These are phyloP conservation scores for Adelges cooleyi DNA, from an alignment of 1,140 invertebrate genomes.

Conservation along the genomic window DNA sequence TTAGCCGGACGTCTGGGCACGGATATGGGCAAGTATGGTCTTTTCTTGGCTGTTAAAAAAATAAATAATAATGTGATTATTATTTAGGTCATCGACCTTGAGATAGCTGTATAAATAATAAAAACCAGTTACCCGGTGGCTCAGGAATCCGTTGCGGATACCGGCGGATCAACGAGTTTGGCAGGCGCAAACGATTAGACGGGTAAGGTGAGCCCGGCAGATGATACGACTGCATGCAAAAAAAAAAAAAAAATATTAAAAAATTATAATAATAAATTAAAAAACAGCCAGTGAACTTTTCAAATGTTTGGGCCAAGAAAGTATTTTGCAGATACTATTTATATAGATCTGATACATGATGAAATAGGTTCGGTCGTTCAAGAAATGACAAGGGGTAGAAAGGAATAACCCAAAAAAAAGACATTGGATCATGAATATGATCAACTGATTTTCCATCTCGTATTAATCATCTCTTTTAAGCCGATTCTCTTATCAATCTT, in stretches of 20 bases:
- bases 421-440: too few species aligned
- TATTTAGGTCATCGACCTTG: constrained; percentile 27
- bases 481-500: too few species aligned
- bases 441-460: too few species aligned
- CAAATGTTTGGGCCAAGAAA: too few species aligned
- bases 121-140: constrained; percentile 17
- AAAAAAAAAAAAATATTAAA: neutral
- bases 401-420: too few species aligned
- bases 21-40: constrained; percentile 3
- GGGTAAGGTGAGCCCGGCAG: neutral
- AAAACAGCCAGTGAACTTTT: neutral
- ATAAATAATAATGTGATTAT: constrained; percentile 5
- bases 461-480: too few species aligned
- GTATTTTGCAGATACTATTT: too few species aligned
- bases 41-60: constrained; percentile 12
- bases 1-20: neutral
- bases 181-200: neutral
- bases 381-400: too few species aligned
- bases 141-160: constrained; percentile 17
- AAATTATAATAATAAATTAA: neutral
- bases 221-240: constrained; percentile 6
- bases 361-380: too few species aligned
- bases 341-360: too few species aligned
- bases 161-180: constrained; percentile 4
- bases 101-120: neutral